These are phyloP conservation scores for Corapipo altera DNA, from an alignment of 2,113 vertebrate genomes.

Conservation along the genomic window DNA sequence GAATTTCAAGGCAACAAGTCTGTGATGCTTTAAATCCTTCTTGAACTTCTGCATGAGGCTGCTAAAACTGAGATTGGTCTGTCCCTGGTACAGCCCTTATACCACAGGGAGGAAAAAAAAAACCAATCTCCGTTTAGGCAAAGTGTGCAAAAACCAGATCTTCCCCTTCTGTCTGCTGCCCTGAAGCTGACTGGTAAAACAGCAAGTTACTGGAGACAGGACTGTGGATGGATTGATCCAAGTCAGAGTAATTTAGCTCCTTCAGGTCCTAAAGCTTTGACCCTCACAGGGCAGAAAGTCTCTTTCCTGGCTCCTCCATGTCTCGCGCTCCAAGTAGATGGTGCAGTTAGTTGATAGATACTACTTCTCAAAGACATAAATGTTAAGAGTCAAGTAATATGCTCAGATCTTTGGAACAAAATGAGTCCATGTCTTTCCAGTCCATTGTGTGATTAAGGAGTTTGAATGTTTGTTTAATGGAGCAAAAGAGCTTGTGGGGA, in stretches of 20 bases:
- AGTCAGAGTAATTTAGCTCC: neutral
- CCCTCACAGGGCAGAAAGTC: neutral
- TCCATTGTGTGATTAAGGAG: neutral
- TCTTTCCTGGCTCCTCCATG: neutral
- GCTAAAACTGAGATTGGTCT: neutral
- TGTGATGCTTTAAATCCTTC: neutral
- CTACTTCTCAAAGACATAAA: neutral
- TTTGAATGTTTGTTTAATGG: neutral
- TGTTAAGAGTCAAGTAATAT: neutral
- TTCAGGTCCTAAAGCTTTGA: neutral
- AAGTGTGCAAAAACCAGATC: neutral
- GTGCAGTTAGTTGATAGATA: neutral
- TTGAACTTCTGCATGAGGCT: neutral
- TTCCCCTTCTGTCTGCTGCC: neutral
- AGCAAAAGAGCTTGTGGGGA: neutral
- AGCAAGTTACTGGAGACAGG: neutral
- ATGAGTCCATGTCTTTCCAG: neutral
- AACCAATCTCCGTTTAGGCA: neutral
- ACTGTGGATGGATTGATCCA: neutral
- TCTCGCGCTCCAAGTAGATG: neutral
- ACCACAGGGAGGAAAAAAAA: neutral
- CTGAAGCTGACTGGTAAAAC: neutral
- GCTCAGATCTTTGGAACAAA: neutral
- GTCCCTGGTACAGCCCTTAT: neutral
- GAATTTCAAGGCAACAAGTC: neutral